phyloP scores from a whole-genome alignment of 1,140 invertebrate genomes.

The Heliothis virescens region DNA sequence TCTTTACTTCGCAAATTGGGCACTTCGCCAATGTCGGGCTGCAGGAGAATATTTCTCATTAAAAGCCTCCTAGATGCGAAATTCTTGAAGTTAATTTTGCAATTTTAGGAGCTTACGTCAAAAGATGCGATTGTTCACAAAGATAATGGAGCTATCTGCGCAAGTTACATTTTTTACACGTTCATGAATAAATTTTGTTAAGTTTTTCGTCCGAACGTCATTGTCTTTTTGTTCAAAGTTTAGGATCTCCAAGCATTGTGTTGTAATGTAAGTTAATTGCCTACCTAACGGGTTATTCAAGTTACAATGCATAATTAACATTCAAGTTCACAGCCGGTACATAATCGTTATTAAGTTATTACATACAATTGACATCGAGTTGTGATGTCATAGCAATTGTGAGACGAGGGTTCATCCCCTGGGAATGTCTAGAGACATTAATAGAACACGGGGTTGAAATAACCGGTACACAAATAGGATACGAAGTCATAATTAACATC shows the following conservation, averaged over 20 bases:
- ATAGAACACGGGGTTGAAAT: too few relatives aligned
- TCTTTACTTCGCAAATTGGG: neutral
- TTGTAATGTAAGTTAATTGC: constrained; percentile 48
- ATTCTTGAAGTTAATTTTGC: too few relatives aligned
- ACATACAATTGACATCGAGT: constrained; percentile 30
- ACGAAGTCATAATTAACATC: too few relatives aligned
- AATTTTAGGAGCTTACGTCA: too few relatives aligned
- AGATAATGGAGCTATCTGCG: neutral
- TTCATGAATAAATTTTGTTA: neutral
- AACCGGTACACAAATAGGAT: too few relatives aligned
- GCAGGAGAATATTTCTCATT: neutral
- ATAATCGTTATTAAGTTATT: constrained; percentile 44
- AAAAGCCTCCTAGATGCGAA: neutral
- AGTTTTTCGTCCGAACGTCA: neutral
- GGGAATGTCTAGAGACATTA: neutral
- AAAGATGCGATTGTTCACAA: neutral
- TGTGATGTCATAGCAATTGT: constrained; percentile 27
- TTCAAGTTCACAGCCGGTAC: constrained; percentile 47
- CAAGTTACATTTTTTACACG: neutral
- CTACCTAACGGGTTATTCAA: constrained; percentile 43
- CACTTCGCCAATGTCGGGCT: neutral
- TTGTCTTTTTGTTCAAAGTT: constrained; percentile 33
- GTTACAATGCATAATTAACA: constrained; percentile 50
- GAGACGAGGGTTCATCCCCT: neutral
- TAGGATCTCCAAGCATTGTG: constrained; percentile 27